Conservation (phyloP, 1,140 invertebrate genomes). For the Thaumetopoea pityocampa region DNA sequence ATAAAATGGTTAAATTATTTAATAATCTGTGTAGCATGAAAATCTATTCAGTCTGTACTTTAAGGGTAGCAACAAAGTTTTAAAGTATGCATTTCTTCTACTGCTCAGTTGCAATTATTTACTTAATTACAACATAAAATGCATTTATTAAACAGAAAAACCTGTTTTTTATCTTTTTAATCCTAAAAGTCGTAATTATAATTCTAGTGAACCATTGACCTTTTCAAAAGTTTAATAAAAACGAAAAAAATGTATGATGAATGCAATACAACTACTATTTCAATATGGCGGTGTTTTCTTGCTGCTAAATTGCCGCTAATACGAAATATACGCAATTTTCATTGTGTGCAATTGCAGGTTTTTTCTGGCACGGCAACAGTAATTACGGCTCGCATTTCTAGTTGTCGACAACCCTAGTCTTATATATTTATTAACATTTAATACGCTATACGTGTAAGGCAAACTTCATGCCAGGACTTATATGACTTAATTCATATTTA, state of each 20-base stretch:
- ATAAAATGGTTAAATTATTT: no score
- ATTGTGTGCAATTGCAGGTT: slow-evolving; percentile 9
- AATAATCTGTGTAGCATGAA: no score
- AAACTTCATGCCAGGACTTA: no score
- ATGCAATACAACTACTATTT: slow-evolving; percentile 29
- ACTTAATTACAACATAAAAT: no score
- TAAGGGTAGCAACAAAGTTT: no score
- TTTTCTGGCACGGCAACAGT: slow-evolving; percentile 12
- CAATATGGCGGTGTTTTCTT: slow-evolving; percentile 26
- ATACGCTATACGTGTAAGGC: no score
- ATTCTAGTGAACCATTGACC: slow-evolving; percentile 25
- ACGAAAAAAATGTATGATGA: slow-evolving; percentile 27
- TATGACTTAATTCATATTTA: no score
- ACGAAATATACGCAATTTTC: slow-evolving; percentile 10
- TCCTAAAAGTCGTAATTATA: slow-evolving; percentile 10
- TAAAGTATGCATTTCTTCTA: no score
- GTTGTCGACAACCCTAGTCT: slow-evolving; percentile 15
- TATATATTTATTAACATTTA: no score
- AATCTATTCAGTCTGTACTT: no score
- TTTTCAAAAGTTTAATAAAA: slow-evolving; percentile 21
- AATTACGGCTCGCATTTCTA: slow-evolving; percentile 13
- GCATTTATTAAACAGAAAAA: no score
- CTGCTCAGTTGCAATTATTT: no score
- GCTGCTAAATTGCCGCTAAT: slow-evolving; percentile 24
- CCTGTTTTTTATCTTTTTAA: neutral